These are phyloP conservation scores for Oscheius sp. DNA, from an alignment of 1,140 invertebrate genomes.

Conservation along the genomic window DNA sequence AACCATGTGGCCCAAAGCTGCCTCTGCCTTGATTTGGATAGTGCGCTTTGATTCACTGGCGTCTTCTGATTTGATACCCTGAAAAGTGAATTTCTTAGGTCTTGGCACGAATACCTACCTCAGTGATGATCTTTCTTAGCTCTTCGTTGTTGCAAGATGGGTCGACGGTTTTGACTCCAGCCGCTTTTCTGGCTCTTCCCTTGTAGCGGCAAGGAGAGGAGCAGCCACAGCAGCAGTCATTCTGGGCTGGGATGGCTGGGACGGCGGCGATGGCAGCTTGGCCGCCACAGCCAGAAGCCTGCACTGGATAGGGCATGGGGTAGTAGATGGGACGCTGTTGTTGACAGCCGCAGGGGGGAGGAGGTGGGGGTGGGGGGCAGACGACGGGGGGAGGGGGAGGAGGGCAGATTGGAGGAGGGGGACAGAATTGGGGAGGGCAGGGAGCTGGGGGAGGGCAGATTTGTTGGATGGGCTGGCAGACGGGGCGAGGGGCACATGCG, in stretches of 20 bases:
- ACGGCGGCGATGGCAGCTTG: slow-evolving; percentile 8
- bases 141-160: slow-evolving; percentile 37
- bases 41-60: slow-evolving; percentile 31
- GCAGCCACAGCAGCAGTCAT: slow-evolving; percentile 49
- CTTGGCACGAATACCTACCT: slow-evolving; percentile 11
- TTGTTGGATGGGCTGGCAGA: slow-evolving; percentile 1
- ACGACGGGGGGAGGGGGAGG: slow-evolving; percentile 37
- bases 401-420: slow-evolving; percentile 41
- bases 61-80: slow-evolving; percentile 30
- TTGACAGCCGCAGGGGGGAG: not conserved
- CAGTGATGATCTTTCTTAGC: slow-evolving; percentile 34
- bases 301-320: slow-evolving; percentile 6
- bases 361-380: slow-evolving; percentile 32
- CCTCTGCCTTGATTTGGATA: slow-evolving; percentile 32
- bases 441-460: slow-evolving; percentile 29
- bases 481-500: slow-evolving; percentile 19
- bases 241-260: slow-evolving; percentile 34
- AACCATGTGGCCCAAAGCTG: slow-evolving; percentile 25
- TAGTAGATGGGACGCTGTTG: slow-evolving; percentile 11
- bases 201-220: slow-evolving; percentile 35
- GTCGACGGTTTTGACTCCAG: slow-evolving; percentile 20
- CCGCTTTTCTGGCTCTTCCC: slow-evolving; percentile 12
- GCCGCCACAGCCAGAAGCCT: not conserved
- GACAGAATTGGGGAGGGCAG: slow-evolving; percentile 32
- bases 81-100: not conserved